Evolutionary conservation across 2,113 vertebrate species (phyloP).

Genomic region (Sisor rabdophorus): DNA sequence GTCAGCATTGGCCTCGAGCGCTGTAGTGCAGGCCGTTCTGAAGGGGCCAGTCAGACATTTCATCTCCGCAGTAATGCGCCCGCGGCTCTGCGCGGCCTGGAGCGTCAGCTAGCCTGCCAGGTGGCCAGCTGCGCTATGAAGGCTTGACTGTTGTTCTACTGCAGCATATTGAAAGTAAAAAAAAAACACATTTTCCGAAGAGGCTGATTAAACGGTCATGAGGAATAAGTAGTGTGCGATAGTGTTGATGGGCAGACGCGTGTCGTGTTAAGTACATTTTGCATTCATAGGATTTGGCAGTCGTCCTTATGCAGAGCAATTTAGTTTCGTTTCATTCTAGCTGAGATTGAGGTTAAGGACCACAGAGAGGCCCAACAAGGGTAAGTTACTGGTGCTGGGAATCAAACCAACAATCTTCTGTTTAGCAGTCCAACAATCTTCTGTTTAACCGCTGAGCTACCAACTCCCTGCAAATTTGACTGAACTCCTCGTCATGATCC

Average conservation of each 20-base stretch:
- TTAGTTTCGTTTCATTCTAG: too few relatives aligned
- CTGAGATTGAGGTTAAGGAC: too few relatives aligned
- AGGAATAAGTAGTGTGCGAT: neutral
- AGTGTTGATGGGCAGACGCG: neutral
- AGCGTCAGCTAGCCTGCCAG: conserved; percentile 58
- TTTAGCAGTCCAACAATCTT: too few relatives aligned
- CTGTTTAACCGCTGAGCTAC: too few relatives aligned
- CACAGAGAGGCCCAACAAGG: too few relatives aligned
- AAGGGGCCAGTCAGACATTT: conserved; percentile 98
- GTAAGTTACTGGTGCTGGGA: too few relatives aligned
- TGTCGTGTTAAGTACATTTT: neutral
- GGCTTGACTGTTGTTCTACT: conserved; percentile 38
- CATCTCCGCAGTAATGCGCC: conserved; percentile 96
- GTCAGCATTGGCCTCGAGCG: conserved; percentile 96
- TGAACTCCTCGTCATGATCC: neutral
- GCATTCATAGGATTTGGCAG: too few relatives aligned
- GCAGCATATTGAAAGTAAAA: conserved; percentile 22
- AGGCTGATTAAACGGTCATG: conserved; percentile 13
- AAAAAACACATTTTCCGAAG: conserved; percentile 7
- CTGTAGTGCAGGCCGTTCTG: conserved; percentile 95
- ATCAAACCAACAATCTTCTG: too few relatives aligned
- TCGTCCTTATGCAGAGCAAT: too few relatives aligned
- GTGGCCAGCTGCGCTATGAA: conserved; percentile 55
- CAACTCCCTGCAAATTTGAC: neutral
- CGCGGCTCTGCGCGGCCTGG: conserved; percentile 72